phyloP scores from a whole-genome alignment of 2,888 invertebrate genomes.

The Trachelus iudaicus region DNA sequence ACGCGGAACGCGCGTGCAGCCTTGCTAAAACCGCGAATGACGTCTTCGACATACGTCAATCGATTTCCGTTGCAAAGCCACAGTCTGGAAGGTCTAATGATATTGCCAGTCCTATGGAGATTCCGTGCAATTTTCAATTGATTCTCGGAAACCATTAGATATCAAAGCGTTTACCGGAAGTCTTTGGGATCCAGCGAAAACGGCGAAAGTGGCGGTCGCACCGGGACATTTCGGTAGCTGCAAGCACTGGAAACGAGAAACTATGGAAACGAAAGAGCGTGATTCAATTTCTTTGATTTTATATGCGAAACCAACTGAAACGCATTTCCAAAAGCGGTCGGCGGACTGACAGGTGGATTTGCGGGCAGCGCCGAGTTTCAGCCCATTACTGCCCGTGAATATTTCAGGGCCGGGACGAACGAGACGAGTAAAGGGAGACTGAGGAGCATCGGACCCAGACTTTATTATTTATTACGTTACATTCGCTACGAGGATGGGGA shows the following conservation, averaged over 20 bases:
- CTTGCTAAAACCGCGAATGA: background rate
- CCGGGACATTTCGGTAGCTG: background rate
- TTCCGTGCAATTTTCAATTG: background rate
- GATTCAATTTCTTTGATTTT: background rate
- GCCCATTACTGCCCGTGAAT: slow-evolving; percentile 51
- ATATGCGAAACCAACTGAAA: background rate
- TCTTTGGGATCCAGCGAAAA: background rate
- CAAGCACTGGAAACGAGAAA: background rate
- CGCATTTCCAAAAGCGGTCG: slow-evolving; percentile 6
- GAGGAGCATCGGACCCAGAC: slow-evolving; percentile 41
- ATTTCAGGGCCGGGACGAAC: slow-evolving; percentile 37
- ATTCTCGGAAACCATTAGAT: background rate
- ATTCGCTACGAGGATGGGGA: slow-evolving; percentile 36
- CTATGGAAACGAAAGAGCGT: background rate
- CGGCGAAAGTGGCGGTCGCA: background rate
- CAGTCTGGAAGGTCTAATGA: background rate
- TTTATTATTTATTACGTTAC: slow-evolving; percentile 57
- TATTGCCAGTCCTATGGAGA: background rate
- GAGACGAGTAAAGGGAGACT: slow-evolving; percentile 24
- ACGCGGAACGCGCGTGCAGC: background rate
- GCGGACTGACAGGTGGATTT: slow-evolving; percentile 29
- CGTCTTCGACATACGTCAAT: background rate
- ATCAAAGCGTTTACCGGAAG: background rate
- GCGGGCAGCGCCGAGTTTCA: slow-evolving; percentile 23
- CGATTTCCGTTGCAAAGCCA: background rate